phyloP scores from a whole-genome alignment of 2,797 vertebrate species.

The Centroberyx gerrardi region DNA sequence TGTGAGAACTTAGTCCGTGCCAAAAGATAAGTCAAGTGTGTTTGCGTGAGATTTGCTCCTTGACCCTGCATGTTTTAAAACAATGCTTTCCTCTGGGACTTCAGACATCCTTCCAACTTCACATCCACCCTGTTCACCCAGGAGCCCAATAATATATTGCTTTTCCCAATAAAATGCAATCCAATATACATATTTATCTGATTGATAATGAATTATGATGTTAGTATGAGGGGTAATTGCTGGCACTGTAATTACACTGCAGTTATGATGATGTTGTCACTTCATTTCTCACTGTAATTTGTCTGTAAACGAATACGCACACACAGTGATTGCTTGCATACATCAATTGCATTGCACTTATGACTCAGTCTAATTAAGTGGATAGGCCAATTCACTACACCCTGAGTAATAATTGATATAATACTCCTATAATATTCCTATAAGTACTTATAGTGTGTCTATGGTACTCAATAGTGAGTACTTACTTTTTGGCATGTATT shows the following conservation, averaged over 20 bases:
- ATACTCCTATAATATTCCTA: conserved; percentile 20
- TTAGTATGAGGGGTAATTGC: conserved; percentile 2
- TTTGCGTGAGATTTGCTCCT: conserved; percentile 46
- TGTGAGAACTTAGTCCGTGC: conserved; percentile 26
- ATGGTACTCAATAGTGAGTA: too few relatives aligned
- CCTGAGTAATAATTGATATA: conserved; percentile 10
- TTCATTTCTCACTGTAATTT: conserved; percentile 55
- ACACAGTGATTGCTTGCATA: conserved; percentile 56
- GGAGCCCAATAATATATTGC: conserved; percentile 23
- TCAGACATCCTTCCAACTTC: conserved; percentile 35
- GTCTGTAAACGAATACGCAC: conserved; percentile 58
- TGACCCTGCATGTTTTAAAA: conserved; percentile 43
- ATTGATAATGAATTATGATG: conserved; percentile 21
- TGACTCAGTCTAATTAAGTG: conserved; percentile 60
- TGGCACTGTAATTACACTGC: conserved; percentile 17
- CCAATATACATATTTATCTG: neutral
- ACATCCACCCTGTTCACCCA: conserved; percentile 26
- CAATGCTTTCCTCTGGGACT: conserved; percentile 48
- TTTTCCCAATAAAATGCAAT: conserved; percentile 8
- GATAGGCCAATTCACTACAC: conserved; percentile 40
- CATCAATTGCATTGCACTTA: conserved; percentile 46
- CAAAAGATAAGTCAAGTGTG: conserved; percentile 30
- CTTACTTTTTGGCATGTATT: too few relatives aligned
- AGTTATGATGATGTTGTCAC: conserved; percentile 34
- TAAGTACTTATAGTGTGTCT: neutral